Percentiles rank a stretch among this genome's conserved stretches.
Conservation (phyloP, 2,888 invertebrate genomes). For the Lucinisca nassula region DNA sequence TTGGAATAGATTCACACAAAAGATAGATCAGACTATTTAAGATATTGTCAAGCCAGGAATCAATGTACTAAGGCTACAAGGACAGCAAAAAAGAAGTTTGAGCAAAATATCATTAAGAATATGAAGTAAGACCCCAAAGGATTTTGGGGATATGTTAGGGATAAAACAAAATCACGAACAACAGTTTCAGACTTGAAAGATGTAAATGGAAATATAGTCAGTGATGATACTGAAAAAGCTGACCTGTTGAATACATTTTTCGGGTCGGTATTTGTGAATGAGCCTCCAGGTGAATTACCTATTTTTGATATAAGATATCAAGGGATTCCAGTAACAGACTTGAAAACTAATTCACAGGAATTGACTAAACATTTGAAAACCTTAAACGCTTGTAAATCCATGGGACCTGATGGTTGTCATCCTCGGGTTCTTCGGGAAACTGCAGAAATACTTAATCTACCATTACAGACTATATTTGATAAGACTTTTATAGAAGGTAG, state of each 20-base stretch:
- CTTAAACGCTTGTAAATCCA: conserved; percentile 6
- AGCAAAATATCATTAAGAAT: neutral
- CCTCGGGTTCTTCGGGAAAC: conserved; percentile 3
- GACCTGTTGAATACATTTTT: conserved; percentile 4
- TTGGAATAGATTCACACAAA: conserved; percentile 5
- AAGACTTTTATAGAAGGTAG: conserved; percentile 8
- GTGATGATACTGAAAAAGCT: neutral
- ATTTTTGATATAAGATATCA: neutral
- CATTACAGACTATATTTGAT: conserved; percentile 5
- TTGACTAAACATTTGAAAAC: conserved; percentile 5
- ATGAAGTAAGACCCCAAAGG: neutral
- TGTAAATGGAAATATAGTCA: neutral
- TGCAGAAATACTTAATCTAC: neutral
- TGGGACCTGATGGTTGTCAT: conserved; percentile 4
- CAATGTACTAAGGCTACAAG: neutral
- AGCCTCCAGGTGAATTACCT: neutral
- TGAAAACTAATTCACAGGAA: neutral
- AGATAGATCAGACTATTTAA: neutral
- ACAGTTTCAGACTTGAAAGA: conserved; percentile 1
- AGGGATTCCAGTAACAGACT: neutral
- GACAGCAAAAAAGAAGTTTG: neutral
- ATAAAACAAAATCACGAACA: neutral
- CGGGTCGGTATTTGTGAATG: conserved; percentile 4
- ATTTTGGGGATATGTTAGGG: conserved; percentile 18
- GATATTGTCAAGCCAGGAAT: neutral